Evolutionary conservation across 1,140 invertebrate genomes (phyloP), one percentile per base, ranked within the genome.

Genomic region (Drosophila rhopaloa): DNA sequence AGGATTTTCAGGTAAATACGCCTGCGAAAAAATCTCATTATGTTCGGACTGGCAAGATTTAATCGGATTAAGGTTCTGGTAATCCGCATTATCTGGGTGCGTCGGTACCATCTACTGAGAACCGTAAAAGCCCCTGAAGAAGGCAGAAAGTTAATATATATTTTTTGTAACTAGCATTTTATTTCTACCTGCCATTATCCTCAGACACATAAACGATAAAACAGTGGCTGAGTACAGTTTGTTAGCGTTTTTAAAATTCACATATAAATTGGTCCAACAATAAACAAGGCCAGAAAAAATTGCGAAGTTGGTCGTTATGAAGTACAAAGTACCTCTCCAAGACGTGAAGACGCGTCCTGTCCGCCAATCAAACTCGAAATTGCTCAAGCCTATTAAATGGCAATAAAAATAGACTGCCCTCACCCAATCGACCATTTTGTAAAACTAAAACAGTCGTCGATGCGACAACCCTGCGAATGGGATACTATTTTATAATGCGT

Each of bases 341-440:
- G 70, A 29, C 1, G n/a, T 65, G 3, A 19, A 51, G 0, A 55
- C 46, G 3, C 59, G 46, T 13, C 70, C 59, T 13, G 27, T 53
- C 2, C 1, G 44, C 24, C 46, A 56, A 9, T 75, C 72, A 1
- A 57, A 7, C 4, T 74, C 40, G n/a, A 75, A 75, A 14, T 75
- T 75, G 4, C 7, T 29, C 6, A 74, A n/a, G 11, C 72, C 72
- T 13, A 63, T 43, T 0, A 65, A 0, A 8, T 50, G 54, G 2
- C 44, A 19, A 38, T 65, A 65, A 9, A 19, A 37, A 6, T 58
- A 47, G 40, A 32, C 19, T 0, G 7, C 1, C 37, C 19, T 27
- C 16, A 70, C n/a, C 66, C 62, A 70, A 35, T 68, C 62, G 19
- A 67, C 0, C 66, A 70, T 70, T 67, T 67, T n/a, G 9, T 0